Evolutionary conservation across 2,888 invertebrate species (phyloP).

Genomic region (Drosophila picticornis): DNA sequence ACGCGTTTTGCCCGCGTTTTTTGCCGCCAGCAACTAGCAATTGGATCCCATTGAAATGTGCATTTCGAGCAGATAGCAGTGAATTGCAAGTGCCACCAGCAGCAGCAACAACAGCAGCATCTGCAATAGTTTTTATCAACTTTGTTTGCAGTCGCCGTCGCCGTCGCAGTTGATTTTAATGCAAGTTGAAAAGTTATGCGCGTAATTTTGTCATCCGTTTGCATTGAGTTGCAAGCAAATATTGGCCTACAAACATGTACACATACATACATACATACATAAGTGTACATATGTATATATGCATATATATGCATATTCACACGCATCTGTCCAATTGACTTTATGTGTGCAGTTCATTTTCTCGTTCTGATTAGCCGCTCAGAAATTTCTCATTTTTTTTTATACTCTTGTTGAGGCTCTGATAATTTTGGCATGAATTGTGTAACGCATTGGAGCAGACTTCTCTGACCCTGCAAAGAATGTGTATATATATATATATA

Average conservation of each 20-base stretch:
- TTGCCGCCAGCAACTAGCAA: slow-evolving; percentile 29
- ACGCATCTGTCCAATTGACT: slow-evolving; percentile 45
- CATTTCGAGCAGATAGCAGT: background rate
- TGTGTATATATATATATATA: background rate
- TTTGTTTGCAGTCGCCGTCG: background rate
- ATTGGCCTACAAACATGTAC: background rate
- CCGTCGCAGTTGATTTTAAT: slow-evolving; percentile 26
- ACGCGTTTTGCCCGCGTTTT: slow-evolving; percentile 61
- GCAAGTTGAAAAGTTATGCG: slow-evolving; percentile 51
- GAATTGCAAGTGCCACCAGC: slow-evolving; percentile 11
- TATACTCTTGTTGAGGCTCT: slow-evolving; percentile 1
- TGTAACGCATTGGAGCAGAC: background rate
- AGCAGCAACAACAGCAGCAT: background rate
- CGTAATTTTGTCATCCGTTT: slow-evolving; percentile 61
- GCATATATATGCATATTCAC: background rate
- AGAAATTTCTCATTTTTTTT: slow-evolving; percentile 50
- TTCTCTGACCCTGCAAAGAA: background rate
- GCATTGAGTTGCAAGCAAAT: slow-evolving; percentile 8
- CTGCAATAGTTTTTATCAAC: background rate
- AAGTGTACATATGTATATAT: background rate
- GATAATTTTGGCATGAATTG: background rate
- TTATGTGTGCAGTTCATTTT: slow-evolving; percentile 61
- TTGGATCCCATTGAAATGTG: background rate
- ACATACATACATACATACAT: background rate
- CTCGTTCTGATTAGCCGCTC: slow-evolving; percentile 61